A percentile compares a stretch with the other conserved stretches of the same genome.
Conservation (phyloP, 2,113 vertebrate species). For the Varanus komodoensis region DNA sequence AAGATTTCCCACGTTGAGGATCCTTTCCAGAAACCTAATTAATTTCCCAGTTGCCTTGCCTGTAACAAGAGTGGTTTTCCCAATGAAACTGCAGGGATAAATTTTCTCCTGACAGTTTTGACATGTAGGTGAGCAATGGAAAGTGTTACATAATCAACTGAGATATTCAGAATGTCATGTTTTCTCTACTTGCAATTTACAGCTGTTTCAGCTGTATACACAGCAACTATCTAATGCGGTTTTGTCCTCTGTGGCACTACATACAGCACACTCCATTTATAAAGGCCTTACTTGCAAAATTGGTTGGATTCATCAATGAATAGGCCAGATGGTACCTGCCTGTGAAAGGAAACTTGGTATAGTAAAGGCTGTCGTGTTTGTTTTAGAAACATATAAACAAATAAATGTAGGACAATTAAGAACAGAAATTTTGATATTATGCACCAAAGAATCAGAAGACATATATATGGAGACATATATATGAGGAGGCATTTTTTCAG, state of each 20-base stretch:
- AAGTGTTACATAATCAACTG: slow-evolving; percentile 14
- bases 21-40: slow-evolving; percentile 64
- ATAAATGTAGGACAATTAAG: background rate
- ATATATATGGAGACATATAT: no score
- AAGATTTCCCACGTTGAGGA: slow-evolving; percentile 63
- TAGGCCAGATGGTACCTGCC: background rate
- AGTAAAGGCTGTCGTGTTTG: background rate
- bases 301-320: background rate
- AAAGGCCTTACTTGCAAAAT: background rate
- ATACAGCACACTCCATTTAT: background rate
- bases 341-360: background rate
- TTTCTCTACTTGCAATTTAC: background rate
- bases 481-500: no score
- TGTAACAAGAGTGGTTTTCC: slow-evolving; percentile 52
- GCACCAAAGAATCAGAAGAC: background rate
- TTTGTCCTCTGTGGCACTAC: background rate
- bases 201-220: background rate
- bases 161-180: background rate
- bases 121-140: slow-evolving; percentile 37
- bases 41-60: slow-evolving; percentile 57
- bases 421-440: background rate
- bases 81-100: slow-evolving; percentile 36
- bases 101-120: slow-evolving; percentile 22
- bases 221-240: background rate
- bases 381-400: background rate